Evolutionary conservation across 2,113 vertebrate genomes (phyloP), one percentile per base, ranked within the genome.

Genomic region (Pterocles gutturalis): DNA sequence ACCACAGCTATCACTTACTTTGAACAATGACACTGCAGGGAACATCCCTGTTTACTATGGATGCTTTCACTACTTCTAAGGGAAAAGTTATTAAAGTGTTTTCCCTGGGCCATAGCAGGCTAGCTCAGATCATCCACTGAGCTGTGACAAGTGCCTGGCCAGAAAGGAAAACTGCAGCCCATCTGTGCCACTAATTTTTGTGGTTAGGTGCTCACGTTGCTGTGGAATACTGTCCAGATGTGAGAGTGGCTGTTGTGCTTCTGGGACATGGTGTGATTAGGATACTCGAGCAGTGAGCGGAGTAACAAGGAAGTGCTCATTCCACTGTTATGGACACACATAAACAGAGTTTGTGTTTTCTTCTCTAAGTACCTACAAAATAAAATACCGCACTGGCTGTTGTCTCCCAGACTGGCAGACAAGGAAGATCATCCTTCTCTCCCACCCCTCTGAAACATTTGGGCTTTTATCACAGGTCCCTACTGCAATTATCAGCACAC

Each of bases 201-300:
- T 45, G n/a, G 22, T 33, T 16, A 87, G 54, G 31, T 1, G 5
- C 46, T 45, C 41, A 17, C 28, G 55, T 65, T 0, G 0, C 36
- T 45, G 25, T 57, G 51, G 21, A 91, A 29, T 41, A 45, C 10
- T 24, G 31, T 36, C 21, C 2, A 1, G 58, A 34, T 41, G 46
- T 31, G 69, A 73, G 14, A 78, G 33, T 1, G 41, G 69, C 61
- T 72, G 20, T 33, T 64, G 71, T 80, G 38, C 41, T 29, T 7
- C 13, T 70, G 69, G 38, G 36, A 53, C 16, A 5, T 11, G 29
- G 65, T 41, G 65, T 12, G 46, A 61, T 31, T 25, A 58, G 61
- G 36, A 51, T 19, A 82, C 51, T 51, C 10, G 43, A 10, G 17
- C 8, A 22, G 22, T 43, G 43, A 80, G 33, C 11, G 43, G n/a